These are phyloP conservation scores for Porphyrio hochstetteri DNA, from an alignment of 2,113 vertebrate genomes.

Conservation along the genomic window DNA sequence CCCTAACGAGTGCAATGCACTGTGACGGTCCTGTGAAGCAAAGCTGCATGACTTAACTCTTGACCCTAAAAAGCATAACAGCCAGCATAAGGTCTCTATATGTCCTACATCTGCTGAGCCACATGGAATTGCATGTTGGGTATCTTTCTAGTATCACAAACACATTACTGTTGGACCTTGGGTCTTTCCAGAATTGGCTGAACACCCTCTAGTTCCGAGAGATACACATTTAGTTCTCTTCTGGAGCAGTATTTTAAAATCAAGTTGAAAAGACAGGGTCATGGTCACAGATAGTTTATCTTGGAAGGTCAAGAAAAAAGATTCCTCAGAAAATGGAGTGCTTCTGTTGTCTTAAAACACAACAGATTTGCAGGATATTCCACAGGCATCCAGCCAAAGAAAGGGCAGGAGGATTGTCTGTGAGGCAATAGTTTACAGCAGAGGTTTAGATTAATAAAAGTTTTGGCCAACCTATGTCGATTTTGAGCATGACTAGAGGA, in stretches of 20 bases:
- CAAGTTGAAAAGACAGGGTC: not conserved
- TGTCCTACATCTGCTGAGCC: not conserved
- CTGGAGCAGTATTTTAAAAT: not conserved
- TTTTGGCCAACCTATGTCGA: not conserved
- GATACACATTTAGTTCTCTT: not conserved
- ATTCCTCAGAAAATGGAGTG: conserved; percentile 10
- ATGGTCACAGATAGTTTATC: conserved; percentile 13
- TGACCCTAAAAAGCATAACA: not conserved
- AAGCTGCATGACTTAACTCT: not conserved
- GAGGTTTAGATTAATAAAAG: not conserved
- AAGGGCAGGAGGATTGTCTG: not conserved
- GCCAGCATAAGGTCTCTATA: not conserved
- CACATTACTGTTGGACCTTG: not conserved
- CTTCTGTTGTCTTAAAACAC: not conserved
- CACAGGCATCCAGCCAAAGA: not conserved
- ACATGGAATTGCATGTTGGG: not conserved
- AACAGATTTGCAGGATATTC: not conserved
- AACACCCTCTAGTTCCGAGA: not conserved
- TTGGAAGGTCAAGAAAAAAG: conserved; percentile 38
- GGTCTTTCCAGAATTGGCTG: not conserved
- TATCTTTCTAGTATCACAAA: not conserved
- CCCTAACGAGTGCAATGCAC: not conserved
- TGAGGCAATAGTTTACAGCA: not conserved
- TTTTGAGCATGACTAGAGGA: not conserved
- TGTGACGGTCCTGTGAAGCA: not conserved